phyloP scores from a whole-genome alignment of 2,113 vertebrate species.

The Prolemur simus region DNA sequence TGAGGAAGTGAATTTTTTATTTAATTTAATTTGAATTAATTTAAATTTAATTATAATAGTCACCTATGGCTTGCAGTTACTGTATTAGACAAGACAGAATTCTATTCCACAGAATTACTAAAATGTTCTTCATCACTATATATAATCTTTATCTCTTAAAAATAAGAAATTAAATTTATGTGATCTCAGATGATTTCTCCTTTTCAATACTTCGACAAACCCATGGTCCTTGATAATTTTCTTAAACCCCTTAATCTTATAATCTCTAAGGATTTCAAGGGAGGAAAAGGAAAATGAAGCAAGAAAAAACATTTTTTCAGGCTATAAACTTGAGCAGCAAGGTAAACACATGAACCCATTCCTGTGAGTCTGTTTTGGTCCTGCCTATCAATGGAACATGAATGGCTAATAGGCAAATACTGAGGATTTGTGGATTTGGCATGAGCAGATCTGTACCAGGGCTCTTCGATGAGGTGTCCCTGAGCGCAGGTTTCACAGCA shows the following conservation, averaged over 20 bases:
- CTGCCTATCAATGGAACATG: constrained; percentile 55
- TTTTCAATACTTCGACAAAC: constrained; percentile 14
- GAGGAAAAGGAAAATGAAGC: background rate
- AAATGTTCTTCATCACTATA: background rate
- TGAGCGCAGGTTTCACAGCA: constrained; percentile 19
- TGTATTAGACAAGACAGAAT: background rate
- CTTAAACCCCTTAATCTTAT: background rate
- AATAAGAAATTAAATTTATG: constrained; percentile 23
- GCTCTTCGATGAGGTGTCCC: constrained; percentile 43
- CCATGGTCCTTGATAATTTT: background rate
- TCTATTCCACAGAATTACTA: background rate
- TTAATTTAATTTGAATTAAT: background rate
- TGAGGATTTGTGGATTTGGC: constrained; percentile 48
- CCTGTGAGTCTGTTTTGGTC: background rate
- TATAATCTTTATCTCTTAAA: background rate
- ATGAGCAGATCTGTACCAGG: background rate
- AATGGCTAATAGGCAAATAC: constrained; percentile 62
- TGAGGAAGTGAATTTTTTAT: background rate
- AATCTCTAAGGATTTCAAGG: background rate
- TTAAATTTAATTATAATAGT: constrained; percentile 29
- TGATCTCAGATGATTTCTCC: background rate
- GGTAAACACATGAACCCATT: background rate
- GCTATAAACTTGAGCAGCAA: background rate
- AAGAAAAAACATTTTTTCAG: background rate
- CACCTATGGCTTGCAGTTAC: background rate